phyloP scores from a whole-genome alignment of 2,888 invertebrate species.

The Lissonota sp. region DNA sequence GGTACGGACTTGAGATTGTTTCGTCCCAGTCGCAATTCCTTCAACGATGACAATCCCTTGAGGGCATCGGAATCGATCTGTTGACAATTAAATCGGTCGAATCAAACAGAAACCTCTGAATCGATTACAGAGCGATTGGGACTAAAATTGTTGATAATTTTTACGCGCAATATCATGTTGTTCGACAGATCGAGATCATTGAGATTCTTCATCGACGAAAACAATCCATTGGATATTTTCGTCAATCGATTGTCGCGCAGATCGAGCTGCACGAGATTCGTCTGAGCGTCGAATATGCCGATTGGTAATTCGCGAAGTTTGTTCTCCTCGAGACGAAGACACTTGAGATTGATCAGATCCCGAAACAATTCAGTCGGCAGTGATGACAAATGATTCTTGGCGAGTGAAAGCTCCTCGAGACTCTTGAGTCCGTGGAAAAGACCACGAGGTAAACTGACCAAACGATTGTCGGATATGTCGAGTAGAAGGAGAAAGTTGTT shows the following conservation, averaged over 20 bases:
- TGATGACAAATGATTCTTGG: constrained; percentile 87
- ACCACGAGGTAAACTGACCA: constrained; percentile 88
- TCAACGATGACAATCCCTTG: constrained; percentile 81
- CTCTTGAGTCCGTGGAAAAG: constrained; percentile 87
- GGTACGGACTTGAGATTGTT: constrained; percentile 87
- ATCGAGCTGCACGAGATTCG: constrained; percentile 88
- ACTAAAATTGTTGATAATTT: constrained; percentile 10
- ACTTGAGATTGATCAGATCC: constrained; percentile 86
- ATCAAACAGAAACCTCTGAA: too few relatives aligned
- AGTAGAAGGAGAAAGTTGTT: constrained; percentile 84
- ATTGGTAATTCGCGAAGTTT: constrained; percentile 86
- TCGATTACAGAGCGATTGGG: too few relatives aligned
- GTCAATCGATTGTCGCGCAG: constrained; percentile 88
- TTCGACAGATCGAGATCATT: constrained; percentile 88
- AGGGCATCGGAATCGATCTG: constrained; percentile 78
- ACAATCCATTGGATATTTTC: constrained; percentile 86
- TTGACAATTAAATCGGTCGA: too few relatives aligned
- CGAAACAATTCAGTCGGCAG: constrained; percentile 87
- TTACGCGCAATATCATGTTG: constrained; percentile 87
- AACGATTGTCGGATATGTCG: constrained; percentile 90
- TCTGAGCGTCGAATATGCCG: constrained; percentile 86
- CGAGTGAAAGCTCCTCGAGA: constrained; percentile 88
- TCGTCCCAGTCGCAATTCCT: constrained; percentile 89
- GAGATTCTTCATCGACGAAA: constrained; percentile 85
- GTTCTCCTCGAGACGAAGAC: constrained; percentile 89